Conservation (phyloP, 92 coral and sea anemone species). For the Meandrina meandrites region DNA sequence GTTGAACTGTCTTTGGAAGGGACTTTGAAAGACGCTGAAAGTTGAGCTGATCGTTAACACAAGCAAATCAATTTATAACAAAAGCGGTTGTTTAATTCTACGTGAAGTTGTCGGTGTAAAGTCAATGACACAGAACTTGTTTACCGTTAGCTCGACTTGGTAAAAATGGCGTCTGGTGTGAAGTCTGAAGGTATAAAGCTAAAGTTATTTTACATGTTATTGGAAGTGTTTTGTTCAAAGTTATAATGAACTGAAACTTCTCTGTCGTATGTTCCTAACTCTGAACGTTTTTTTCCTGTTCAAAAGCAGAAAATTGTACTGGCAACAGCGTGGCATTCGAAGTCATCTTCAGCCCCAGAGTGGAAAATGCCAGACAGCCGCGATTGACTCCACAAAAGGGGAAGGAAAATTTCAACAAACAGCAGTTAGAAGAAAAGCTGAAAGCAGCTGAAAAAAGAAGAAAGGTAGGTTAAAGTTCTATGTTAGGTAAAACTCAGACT, state of each 20-base stretch:
- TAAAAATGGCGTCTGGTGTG: constrained; percentile 28
- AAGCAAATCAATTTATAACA: not conserved
- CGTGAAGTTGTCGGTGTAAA: not conserved
- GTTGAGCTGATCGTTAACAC: not conserved
- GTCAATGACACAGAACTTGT: not conserved
- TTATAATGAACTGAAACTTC: not conserved
- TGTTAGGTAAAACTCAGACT: not conserved
- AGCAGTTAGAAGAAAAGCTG: constrained; percentile 68
- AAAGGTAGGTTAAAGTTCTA: constrained; percentile 59
- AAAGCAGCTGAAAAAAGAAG: constrained; percentile 78
- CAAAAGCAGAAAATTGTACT: constrained; percentile 5
- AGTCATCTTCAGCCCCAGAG: constrained; percentile 76
- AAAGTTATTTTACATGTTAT: not conserved
- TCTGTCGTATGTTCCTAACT: not conserved
- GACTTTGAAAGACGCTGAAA: no score
- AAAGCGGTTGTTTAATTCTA: not conserved
- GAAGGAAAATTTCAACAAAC: constrained; percentile 77
- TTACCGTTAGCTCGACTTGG: not conserved
- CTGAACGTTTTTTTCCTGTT: not conserved
- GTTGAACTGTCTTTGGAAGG: not conserved
- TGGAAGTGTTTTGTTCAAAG: not conserved
- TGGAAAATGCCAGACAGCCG: constrained; percentile 84
- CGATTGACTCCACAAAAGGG: constrained; percentile 78
- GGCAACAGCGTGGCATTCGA: constrained; percentile 67
- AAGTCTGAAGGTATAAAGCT: constrained; percentile 30